Conservation (phyloP, 2,888 invertebrate genomes). For the Sialis fuliginosa region DNA sequence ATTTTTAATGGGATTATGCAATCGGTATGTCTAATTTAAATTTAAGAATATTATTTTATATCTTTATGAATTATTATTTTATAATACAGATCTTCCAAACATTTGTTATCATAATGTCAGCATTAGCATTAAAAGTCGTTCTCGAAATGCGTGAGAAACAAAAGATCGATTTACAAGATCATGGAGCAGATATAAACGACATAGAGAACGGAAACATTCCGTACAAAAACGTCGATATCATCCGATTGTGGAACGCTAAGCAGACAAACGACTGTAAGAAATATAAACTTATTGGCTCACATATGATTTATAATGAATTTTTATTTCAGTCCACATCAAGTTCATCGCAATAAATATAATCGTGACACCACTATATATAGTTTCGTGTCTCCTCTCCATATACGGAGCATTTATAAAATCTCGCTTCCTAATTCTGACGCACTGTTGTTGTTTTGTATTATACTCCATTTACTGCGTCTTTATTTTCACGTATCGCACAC, state of each 20-base stretch:
- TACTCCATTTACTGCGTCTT: neutral
- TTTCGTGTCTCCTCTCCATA: neutral
- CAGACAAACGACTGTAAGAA: slow-evolving; percentile 1
- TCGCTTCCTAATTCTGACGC: neutral
- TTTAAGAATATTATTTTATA: neutral
- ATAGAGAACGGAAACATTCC: neutral
- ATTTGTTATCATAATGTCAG: neutral
- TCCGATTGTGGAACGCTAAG: slow-evolving; percentile 3
- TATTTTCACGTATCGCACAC: neutral
- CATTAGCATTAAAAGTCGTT: slow-evolving; percentile 2
- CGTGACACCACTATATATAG: neutral
- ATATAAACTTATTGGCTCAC: neutral
- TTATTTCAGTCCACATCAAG: neutral
- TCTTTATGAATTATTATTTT: neutral
- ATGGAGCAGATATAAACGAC: slow-evolving; percentile 1
- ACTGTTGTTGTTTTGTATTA: neutral
- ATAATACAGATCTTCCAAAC: slow-evolving; percentile 1
- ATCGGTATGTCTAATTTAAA: neutral
- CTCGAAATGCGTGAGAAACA: slow-evolving; percentile 3
- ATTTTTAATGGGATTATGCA: slow-evolving; percentile 5
- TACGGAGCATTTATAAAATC: slow-evolving; percentile 3
- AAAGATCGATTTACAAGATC: slow-evolving; percentile 1
- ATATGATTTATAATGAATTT: neutral
- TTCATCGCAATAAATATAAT: neutral
- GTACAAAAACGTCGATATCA: neutral